phyloP scores from a whole-genome alignment of 2,797 vertebrate genomes.

The Meda fulgida region DNA sequence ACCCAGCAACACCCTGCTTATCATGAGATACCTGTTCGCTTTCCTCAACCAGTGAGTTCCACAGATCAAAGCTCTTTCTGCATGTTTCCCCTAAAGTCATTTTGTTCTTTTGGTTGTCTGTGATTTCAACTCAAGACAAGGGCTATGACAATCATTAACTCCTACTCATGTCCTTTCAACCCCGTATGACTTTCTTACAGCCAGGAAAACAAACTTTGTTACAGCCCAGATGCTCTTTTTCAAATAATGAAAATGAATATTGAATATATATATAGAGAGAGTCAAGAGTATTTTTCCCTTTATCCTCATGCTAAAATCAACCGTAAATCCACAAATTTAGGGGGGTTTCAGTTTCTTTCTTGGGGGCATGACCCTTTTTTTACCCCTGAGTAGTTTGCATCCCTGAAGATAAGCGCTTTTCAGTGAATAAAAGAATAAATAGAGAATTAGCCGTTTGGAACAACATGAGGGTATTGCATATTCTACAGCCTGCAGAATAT shows the following conservation, averaged over 20 bases:
- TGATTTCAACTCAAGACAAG: constrained; percentile 30
- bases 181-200: neutral
- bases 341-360: neutral
- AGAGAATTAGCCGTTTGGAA: no score
- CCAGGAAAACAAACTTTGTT: neutral
- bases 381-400: neutral
- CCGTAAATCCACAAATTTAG: neutral
- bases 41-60: constrained; percentile 96
- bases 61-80: neutral
- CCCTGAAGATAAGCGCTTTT: neutral
- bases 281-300: neutral
- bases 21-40: constrained; percentile 99
- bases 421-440: neutral
- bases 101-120: constrained; percentile 23
- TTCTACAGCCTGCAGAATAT: no score
- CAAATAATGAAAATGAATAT: neutral
- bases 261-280: neutral
- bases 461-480: no score
- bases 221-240: neutral
- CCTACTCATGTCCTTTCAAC: neutral
- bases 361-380: neutral
- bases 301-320: neutral
- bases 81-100: constrained; percentile 19
- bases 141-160: constrained; percentile 26
- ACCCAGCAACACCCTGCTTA: constrained; percentile 87